Conservation (phyloP, 2,888 invertebrate species). For the Orthosia cruda region DNA sequence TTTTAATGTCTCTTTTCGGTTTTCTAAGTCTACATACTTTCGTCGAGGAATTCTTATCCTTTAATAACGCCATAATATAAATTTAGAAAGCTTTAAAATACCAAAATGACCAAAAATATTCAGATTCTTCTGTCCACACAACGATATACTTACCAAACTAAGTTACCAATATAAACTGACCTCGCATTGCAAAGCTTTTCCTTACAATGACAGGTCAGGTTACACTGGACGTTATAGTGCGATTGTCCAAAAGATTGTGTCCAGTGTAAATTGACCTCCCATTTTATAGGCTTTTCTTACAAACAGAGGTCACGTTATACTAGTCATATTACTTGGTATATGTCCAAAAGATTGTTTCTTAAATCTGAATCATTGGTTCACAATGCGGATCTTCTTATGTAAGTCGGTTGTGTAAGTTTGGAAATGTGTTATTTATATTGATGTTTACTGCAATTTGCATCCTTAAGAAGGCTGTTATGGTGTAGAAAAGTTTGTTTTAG, state of each 20-base stretch:
- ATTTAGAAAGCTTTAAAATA: conserved; percentile 32
- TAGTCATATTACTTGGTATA: background rate
- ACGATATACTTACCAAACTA: background rate
- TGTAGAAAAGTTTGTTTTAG: background rate
- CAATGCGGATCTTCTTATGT: conserved; percentile 43
- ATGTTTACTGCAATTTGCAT: conserved; percentile 43
- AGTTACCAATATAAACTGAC: background rate
- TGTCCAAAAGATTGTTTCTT: background rate
- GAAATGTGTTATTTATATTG: conserved; percentile 36
- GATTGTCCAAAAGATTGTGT: background rate
- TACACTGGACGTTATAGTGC: background rate
- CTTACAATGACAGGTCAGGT: background rate
- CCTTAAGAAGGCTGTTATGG: background rate
- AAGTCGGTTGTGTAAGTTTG: conserved; percentile 40
- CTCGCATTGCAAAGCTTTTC: background rate
- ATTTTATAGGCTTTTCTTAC: too few relatives aligned
- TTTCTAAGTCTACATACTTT: background rate
- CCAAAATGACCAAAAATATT: conserved; percentile 15
- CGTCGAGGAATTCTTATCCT: background rate
- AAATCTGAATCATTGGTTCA: conserved; percentile 20
- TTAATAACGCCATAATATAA: conserved; percentile 6
- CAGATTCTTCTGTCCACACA: conserved; percentile 12
- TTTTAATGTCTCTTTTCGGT: too few relatives aligned
- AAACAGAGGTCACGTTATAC: background rate
- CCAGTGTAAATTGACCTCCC: background rate